phyloP scores from a whole-genome alignment of 2,797 vertebrate species.

The Pachyuromys duprasi region DNA sequence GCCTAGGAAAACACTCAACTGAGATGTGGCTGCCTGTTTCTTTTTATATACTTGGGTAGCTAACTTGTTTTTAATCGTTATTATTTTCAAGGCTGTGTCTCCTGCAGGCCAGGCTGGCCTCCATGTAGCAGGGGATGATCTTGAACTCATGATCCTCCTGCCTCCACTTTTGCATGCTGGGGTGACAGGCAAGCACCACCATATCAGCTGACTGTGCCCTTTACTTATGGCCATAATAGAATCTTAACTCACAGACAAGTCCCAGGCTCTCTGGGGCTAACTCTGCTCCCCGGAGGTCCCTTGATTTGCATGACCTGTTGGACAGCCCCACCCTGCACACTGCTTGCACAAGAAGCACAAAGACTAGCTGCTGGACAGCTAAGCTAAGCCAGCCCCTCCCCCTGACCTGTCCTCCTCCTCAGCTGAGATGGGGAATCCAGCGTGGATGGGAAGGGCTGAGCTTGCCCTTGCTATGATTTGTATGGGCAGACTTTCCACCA shows the following conservation, averaged over 20 bases:
- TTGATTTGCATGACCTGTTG: background rate
- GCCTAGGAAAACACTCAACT: background rate
- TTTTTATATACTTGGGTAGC: background rate
- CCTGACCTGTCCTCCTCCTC: background rate
- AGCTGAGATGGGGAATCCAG: background rate
- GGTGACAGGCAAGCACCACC: background rate
- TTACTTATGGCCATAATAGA: background rate
- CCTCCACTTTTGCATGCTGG: background rate
- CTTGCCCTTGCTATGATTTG: background rate
- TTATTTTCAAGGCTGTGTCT: background rate
- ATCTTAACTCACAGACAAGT: background rate
- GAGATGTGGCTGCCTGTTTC: background rate
- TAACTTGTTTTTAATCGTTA: background rate
- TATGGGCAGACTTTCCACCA: background rate
- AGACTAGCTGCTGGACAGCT: background rate
- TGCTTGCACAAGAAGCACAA: background rate
- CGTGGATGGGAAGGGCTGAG: accelerated
- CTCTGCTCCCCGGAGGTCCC: background rate
- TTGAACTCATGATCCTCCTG: background rate
- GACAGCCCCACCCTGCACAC: background rate
- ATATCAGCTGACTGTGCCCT: background rate
- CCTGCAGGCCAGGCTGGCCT: background rate
- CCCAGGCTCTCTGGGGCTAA: background rate
- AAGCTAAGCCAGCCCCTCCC: background rate
- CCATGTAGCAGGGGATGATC: background rate